Percentiles rank a stretch among this genome's conserved stretches.
These are phyloP conservation scores for Cataglyphis rosenhaueri DNA, from an alignment of 2,888 invertebrate species.

Conservation along the genomic window DNA sequence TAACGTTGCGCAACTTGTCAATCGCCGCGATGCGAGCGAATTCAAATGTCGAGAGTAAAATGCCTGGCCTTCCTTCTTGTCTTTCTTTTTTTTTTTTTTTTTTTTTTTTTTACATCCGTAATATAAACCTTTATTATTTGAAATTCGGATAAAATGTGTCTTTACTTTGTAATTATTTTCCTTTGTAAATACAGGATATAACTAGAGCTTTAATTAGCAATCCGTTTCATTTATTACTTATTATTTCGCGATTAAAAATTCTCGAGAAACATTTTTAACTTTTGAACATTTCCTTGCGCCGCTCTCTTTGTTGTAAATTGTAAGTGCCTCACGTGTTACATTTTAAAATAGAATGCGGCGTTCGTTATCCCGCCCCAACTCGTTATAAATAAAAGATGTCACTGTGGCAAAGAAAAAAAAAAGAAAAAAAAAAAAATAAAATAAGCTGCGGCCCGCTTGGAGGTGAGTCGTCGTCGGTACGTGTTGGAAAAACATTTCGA, in stretches of 20 bases:
- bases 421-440: not conserved
- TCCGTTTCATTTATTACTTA: slow-evolving; percentile 25
- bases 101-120: not conserved
- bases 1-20: not conserved
- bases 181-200: not conserved
- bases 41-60: not conserved
- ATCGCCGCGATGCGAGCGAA: not conserved
- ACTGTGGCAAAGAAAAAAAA: not conserved
- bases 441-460: not conserved
- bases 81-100: not conserved
- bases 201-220: slow-evolving; percentile 5
- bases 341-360: slow-evolving; percentile 27
- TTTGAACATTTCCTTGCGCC: not conserved
- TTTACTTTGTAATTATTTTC: slow-evolving; percentile 2
- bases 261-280: not conserved
- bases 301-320: slow-evolving; percentile 1
- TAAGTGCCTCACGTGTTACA: slow-evolving; percentile 22
- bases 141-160: not conserved
- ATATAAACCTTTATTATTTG: not conserved
- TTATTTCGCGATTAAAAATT: slow-evolving; percentile 1
- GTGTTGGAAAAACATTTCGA: not conserved
- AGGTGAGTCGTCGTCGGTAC: not conserved
- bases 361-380: slow-evolving; percentile 22
- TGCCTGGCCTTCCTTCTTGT: not conserved
- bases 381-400: slow-evolving; percentile 21